These are phyloP conservation scores for Hyalella azteca DNA, from an alignment of 2,888 invertebrate genomes.

Conservation along the genomic window DNA sequence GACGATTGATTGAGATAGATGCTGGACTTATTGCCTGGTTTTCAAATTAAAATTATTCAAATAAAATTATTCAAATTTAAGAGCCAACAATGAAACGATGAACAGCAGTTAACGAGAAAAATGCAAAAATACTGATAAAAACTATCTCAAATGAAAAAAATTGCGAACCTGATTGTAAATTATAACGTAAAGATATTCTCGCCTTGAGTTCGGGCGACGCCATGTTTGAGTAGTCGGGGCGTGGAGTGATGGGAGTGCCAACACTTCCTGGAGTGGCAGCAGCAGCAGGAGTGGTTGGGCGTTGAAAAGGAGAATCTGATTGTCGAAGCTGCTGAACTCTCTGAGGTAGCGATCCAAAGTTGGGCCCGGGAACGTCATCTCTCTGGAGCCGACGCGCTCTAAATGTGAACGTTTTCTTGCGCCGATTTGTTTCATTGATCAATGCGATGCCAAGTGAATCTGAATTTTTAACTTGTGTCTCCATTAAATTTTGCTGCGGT, in stretches of 20 bases:
- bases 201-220: conserved; percentile 14
- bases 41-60: no score
- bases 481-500: no score
- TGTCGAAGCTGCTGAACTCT: neutral
- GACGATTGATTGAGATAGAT: no score
- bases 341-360: neutral
- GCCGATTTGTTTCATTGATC: neutral
- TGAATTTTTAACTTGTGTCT: no score
- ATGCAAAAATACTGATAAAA: no score
- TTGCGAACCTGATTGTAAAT: neutral
- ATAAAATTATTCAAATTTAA: no score
- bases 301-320: neutral
- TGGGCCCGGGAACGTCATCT: neutral
- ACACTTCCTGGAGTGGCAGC: neutral
- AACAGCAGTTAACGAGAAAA: no score
- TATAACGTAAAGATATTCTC: neutral
- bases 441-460: no score
- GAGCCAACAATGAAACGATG: no score
- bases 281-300: neutral
- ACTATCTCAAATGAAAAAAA: no score
- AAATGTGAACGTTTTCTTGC: neutral
- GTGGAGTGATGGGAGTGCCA: conserved; percentile 17
- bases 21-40: no score
- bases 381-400: neutral
- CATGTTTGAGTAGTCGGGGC: conserved; percentile 10